These are phyloP conservation scores for Drosophila bipectinata DNA, from an alignment of 1,140 invertebrate species.

Conservation along the genomic window DNA sequence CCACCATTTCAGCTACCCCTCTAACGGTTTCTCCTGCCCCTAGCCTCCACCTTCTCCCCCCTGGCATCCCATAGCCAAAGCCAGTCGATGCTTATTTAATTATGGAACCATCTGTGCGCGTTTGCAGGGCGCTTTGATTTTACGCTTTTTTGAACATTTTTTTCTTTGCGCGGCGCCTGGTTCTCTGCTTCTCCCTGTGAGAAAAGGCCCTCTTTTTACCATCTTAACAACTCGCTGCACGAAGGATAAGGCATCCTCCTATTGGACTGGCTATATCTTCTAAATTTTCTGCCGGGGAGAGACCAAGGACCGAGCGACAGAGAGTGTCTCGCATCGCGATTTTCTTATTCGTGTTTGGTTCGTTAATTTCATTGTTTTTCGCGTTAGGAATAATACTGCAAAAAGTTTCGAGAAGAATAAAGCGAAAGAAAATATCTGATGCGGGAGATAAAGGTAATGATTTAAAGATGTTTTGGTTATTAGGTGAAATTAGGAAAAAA, in stretches of 20 bases:
- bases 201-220: conserved; percentile 5
- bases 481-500: not conserved
- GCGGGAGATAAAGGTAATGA: not conserved
- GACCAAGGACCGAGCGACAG: not conserved
- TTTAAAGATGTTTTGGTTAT: conserved; percentile 1
- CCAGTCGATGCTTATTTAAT: conserved; percentile 73
- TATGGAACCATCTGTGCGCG: conserved; percentile 79
- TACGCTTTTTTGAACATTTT: conserved; percentile 77
- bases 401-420: not conserved
- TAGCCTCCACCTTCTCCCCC: not conserved
- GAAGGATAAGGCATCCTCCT: conserved; percentile 11
- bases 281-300: conserved; percentile 10
- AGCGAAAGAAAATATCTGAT: not conserved
- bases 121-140: conserved; percentile 76
- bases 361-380: conserved; percentile 81
- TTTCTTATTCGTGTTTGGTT: conserved; percentile 75
- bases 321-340: conserved; percentile 48
- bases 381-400: conserved; percentile 36
- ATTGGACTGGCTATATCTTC: conserved; percentile 28
- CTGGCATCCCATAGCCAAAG: conserved; percentile 11
- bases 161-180: conserved; percentile 19
- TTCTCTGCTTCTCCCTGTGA: conserved; percentile 5
- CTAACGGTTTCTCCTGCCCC: not conserved
- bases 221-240: conserved; percentile 13
- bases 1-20: conserved; percentile 38